Evolutionary conservation across 2,113 vertebrate species (phyloP).

Genomic region (Eublepharis macularius): DNA sequence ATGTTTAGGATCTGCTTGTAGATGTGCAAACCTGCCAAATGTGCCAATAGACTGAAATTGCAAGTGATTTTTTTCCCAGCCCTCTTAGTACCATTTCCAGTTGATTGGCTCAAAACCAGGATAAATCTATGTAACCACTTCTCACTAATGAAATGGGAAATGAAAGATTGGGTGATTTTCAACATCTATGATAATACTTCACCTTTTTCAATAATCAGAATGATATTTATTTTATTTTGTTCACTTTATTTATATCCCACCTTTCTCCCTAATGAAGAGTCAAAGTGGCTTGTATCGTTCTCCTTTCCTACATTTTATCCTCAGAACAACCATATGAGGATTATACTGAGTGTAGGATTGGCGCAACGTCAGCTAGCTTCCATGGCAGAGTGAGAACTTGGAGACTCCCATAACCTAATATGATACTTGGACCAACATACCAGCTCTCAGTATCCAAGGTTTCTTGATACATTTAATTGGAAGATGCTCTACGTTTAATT

Average conservation of each 20-base stretch:
- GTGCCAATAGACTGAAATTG: constrained; percentile 6
- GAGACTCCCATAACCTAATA: too few relatives aligned
- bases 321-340: too few relatives aligned
- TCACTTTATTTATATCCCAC: too few relatives aligned
- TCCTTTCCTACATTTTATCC: too few relatives aligned
- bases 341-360: too few relatives aligned
- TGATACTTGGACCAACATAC: too few relatives aligned
- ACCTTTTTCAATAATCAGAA: too few relatives aligned
- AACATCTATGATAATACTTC: background rate
- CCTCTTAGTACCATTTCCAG: background rate
- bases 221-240: too few relatives aligned
- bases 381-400: too few relatives aligned
- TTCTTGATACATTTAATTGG: background rate
- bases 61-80: constrained; percentile 30
- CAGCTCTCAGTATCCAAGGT: background rate
- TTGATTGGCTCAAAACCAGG: background rate
- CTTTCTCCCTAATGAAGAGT: too few relatives aligned
- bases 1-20: constrained; percentile 54
- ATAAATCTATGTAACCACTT: constrained; percentile 9
- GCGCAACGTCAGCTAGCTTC: too few relatives aligned
- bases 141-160: background rate
- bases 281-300: too few relatives aligned
- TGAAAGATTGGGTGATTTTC: background rate
- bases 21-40: constrained; percentile 41
- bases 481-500: background rate